Conservation (phyloP, 23 tunicate species). For the Styela plicata region DNA sequence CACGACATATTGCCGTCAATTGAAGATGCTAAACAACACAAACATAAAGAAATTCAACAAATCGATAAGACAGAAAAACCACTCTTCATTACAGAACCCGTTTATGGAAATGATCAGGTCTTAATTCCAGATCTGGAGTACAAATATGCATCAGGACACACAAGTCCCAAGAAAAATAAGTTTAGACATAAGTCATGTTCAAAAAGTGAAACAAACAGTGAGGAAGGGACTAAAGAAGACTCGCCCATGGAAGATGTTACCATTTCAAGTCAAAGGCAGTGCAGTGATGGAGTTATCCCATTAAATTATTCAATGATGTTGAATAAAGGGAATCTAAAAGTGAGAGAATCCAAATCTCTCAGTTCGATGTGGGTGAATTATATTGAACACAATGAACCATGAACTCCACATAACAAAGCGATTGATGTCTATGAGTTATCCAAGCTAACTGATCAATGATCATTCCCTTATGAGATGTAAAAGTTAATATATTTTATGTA, state of each 20-base stretch:
- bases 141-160: constrained; percentile 1
- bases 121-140: constrained; percentile 30
- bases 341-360: constrained; percentile 10
- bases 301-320: constrained; percentile 24
- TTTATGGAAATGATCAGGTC: constrained; percentile 19
- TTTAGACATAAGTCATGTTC: background rate
- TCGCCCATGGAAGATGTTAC: background rate
- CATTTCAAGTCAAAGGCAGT: background rate
- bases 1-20: background rate
- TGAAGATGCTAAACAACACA: background rate
- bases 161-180: background rate
- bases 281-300: background rate
- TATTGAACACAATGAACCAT: no score
- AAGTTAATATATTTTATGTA: no score
- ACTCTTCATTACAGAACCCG: constrained; percentile 30
- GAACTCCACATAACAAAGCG: no score
- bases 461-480: background rate
- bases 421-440: no score
- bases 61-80: background rate
- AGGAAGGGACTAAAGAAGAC: background rate
- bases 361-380: constrained; percentile 35
- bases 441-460: background rate
- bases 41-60: background rate
- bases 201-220: background rate
- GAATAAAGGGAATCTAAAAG: background rate